Conservation (phyloP, 2,797 vertebrate species). For the Lerista edwardsae region DNA sequence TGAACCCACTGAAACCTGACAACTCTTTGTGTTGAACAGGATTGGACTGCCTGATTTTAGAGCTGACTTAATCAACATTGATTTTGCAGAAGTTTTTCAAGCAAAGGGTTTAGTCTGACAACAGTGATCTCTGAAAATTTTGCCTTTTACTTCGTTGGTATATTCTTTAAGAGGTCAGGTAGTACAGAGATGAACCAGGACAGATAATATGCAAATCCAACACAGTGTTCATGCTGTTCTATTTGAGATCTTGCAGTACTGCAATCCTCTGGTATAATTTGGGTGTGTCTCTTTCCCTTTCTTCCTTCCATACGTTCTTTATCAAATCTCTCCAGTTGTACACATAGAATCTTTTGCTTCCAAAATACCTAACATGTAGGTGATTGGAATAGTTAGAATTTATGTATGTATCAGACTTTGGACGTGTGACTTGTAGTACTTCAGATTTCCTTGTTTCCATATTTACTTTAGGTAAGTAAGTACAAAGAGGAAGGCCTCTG, state of each 20-base stretch:
- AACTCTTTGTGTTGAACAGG: not conserved
- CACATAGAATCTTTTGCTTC: not conserved
- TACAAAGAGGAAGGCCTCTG: not conserved
- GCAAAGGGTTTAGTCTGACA: not conserved
- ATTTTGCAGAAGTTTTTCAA: constrained; percentile 38
- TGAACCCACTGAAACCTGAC: not conserved
- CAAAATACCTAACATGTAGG: not conserved
- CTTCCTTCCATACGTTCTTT: not conserved
- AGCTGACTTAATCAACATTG: not conserved
- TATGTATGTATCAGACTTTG: not conserved
- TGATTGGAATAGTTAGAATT: not conserved
- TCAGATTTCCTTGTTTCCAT: not conserved
- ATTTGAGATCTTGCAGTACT: constrained; percentile 48
- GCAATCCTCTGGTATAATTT: not conserved
- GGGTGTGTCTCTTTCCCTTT: not conserved
- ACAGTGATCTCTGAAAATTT: not conserved
- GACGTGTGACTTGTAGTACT: not conserved
- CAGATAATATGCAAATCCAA: not conserved
- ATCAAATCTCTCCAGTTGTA: not conserved
- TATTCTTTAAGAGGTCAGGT: constrained; percentile 29
- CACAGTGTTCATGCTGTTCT: not conserved
- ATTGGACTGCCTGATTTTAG: not conserved
- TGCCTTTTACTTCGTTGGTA: constrained; percentile 40
- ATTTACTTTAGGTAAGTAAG: not conserved
- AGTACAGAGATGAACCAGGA: constrained; percentile 21